Conservation (phyloP, 2,888 invertebrate species). For the Empis livida region DNA sequence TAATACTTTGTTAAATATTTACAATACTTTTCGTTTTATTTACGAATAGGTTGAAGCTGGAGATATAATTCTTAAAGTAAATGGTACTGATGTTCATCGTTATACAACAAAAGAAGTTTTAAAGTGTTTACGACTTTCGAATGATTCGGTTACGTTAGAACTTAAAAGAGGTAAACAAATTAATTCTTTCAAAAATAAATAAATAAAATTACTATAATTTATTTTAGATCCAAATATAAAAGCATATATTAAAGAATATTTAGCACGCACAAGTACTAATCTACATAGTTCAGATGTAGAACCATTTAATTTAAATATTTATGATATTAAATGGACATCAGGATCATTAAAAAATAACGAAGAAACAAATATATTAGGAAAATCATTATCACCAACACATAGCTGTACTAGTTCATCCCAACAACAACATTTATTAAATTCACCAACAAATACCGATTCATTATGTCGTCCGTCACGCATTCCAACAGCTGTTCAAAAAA, state of each 20-base stretch:
- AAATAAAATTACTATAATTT: not conserved
- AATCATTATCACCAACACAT: constrained; percentile 10
- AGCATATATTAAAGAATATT: constrained; percentile 59
- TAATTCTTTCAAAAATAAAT: not conserved
- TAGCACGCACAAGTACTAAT: constrained; percentile 44
- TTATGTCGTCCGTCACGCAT: constrained; percentile 41
- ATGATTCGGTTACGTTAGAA: constrained; percentile 81
- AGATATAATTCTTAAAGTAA: constrained; percentile 86
- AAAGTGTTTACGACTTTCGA: constrained; percentile 84
- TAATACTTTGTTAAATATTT: too few species aligned
- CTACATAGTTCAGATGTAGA: constrained; percentile 40
- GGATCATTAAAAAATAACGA: constrained; percentile 5
- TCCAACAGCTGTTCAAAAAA: constrained; percentile 40
- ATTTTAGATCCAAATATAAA: constrained; percentile 72
- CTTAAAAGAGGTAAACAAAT: constrained; percentile 67
- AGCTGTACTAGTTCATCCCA: constrained; percentile 6
- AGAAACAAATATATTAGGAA: constrained; percentile 13
- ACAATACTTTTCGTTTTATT: constrained; percentile 28
- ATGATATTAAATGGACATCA: constrained; percentile 26
- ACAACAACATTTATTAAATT: constrained; percentile 7
- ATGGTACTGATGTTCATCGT: constrained; percentile 84
- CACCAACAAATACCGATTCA: constrained; percentile 21
- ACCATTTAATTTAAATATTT: constrained; percentile 34
- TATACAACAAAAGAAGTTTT: constrained; percentile 90
- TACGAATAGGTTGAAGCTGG: constrained; percentile 73